Evolutionary conservation across 2,113 vertebrate genomes (phyloP).

Genomic region (Reinhardtius hippoglossoides): DNA sequence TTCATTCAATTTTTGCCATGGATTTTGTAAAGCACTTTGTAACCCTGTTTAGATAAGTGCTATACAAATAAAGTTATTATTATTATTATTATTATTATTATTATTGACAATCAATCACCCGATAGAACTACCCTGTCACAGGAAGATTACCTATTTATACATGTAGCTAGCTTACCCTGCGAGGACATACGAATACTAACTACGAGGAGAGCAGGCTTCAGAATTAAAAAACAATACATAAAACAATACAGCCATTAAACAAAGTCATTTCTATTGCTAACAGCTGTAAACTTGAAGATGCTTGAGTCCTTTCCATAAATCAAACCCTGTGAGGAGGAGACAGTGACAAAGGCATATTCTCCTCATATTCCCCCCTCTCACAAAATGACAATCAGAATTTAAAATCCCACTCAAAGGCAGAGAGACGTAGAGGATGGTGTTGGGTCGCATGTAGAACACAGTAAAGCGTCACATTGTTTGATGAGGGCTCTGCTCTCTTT

Average conservation of each 20-base stretch:
- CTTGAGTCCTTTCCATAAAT: not conserved
- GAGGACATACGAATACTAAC: not conserved
- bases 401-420: slow-evolving; percentile 9
- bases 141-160: not conserved
- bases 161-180: not conserved
- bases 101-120: too few species aligned
- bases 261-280: not conserved
- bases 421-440: slow-evolving; percentile 31
- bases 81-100: too few species aligned
- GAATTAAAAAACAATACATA: not conserved
- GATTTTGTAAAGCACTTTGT: too few species aligned
- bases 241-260: not conserved
- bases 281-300: not conserved
- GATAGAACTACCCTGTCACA: too few species aligned
- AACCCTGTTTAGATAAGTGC: too few species aligned
- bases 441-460: slow-evolving; percentile 17
- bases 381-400: slow-evolving; percentile 36
- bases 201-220: not conserved
- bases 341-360: slow-evolving; percentile 28
- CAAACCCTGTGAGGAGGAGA: not conserved
- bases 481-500: slow-evolving; percentile 23
- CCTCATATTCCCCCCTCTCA: too few species aligned
- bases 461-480: slow-evolving; percentile 13
- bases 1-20: too few species aligned
- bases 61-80: too few species aligned